These are phyloP conservation scores for Helicoverpa zea DNA, from an alignment of 1,140 invertebrate species.

Conservation along the genomic window DNA sequence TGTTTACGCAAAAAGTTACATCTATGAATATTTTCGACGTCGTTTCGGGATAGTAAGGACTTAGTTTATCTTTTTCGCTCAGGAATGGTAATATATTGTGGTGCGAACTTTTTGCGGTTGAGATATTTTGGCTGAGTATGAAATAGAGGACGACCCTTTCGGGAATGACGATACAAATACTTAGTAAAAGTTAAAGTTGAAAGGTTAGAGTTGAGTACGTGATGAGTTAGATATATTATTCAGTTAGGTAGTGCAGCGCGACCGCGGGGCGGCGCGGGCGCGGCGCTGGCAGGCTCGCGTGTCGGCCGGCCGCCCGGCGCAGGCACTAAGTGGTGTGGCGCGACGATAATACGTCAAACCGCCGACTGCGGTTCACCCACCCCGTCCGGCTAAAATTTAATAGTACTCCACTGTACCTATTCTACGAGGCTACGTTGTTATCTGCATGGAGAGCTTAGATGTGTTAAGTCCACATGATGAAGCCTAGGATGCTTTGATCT, in stretches of 20 bases:
- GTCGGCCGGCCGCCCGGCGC: slow-evolving; percentile 52
- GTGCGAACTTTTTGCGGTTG: slow-evolving; percentile 38
- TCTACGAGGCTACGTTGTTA: slow-evolving; percentile 12
- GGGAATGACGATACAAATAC: slow-evolving; percentile 43
- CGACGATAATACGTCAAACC: slow-evolving; percentile 80
- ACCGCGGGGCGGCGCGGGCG: slow-evolving; percentile 37
- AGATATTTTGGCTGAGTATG: slow-evolving; percentile 39
- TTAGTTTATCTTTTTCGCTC: slow-evolving; percentile 45
- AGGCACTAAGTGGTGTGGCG: slow-evolving; percentile 70
- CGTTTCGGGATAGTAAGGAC: slow-evolving; percentile 42
- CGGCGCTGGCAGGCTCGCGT: slow-evolving; percentile 43
- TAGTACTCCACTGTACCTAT: slow-evolving; percentile 54
- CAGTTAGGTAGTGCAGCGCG: slow-evolving; percentile 37
- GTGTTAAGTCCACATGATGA: not conserved
- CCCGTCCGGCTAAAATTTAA: slow-evolving; percentile 71
- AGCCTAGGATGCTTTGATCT: no score
- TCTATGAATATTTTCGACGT: slow-evolving; percentile 45
- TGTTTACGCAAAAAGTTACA: slow-evolving; percentile 53
- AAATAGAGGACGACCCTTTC: slow-evolving; percentile 44
- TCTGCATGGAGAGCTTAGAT: slow-evolving; percentile 2
- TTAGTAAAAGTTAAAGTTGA: slow-evolving; percentile 49
- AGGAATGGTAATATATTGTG: slow-evolving; percentile 46
- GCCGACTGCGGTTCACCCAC: slow-evolving; percentile 69
- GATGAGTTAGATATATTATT: slow-evolving; percentile 56
- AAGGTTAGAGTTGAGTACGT: slow-evolving; percentile 45